Evolutionary conservation across 2,888 invertebrate species (phyloP).

Genomic region (Lasioglossum pauxillum): DNA sequence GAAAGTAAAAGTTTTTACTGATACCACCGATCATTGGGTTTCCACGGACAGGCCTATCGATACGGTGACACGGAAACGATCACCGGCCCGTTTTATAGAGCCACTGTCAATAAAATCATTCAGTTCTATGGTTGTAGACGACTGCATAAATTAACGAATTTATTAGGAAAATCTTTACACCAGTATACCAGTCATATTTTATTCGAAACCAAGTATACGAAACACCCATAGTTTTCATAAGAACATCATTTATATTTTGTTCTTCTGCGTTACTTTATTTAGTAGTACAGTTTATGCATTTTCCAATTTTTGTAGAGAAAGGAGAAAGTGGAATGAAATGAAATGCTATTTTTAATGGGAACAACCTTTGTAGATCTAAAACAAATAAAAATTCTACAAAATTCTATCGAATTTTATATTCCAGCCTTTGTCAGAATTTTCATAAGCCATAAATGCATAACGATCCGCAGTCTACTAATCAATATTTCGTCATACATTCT

Average conservation of each 20-base stretch:
- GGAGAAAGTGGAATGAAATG: no score
- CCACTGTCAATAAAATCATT: conserved; percentile 3
- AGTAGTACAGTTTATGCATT: no score
- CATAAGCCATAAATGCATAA: no score
- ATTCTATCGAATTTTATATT: no score
- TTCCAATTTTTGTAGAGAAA: no score
- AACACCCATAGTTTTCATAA: background rate
- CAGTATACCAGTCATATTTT: background rate
- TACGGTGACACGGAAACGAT: conserved; percentile 13
- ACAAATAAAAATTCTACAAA: no score
- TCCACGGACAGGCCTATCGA: background rate
- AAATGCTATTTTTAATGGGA: no score
- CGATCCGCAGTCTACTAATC: no score
- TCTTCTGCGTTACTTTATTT: no score
- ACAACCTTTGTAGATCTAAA: no score
- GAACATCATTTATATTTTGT: background rate
- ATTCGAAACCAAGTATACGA: background rate
- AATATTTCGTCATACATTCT: background rate
- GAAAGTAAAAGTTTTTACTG: conserved; percentile 59
- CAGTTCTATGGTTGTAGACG: no score
- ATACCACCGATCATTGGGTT: conserved; percentile 42
- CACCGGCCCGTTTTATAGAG: background rate
- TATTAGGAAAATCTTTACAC: background rate
- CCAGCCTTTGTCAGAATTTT: no score
- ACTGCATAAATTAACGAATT: background rate